A percentile compares a stretch with the other conserved stretches of the same genome.
These are phyloP conservation scores for Piaya cayana DNA, from an alignment of 2,113 vertebrate species.

Conservation along the genomic window DNA sequence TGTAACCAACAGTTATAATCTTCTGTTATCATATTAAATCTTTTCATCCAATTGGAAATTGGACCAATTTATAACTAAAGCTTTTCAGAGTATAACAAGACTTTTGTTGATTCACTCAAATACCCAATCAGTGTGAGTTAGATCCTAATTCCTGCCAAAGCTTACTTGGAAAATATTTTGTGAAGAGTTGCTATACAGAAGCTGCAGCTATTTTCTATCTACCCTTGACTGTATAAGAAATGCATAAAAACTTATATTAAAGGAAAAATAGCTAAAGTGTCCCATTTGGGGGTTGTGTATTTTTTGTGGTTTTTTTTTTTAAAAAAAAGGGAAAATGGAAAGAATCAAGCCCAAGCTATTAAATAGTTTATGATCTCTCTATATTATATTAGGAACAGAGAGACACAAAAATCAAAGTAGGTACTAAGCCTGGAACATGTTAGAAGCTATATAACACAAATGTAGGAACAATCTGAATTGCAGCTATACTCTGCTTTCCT, in stretches of 20 bases:
- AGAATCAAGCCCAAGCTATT: neutral
- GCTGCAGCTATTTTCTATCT: neutral
- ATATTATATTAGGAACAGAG: neutral
- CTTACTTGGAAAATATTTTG: neutral
- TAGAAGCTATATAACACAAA: neutral
- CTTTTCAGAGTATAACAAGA: neutral
- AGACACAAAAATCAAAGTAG: neutral
- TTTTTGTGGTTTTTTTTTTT: too few relatives aligned
- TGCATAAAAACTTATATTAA: neutral
- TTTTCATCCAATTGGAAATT: neutral
- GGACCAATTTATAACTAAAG: neutral
- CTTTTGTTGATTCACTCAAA: neutral
- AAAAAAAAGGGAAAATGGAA: neutral
- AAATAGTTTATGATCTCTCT: neutral
- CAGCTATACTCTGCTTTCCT: neutral
- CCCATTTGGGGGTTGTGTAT: too few relatives aligned
- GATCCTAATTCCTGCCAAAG: neutral
- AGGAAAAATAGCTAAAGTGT: neutral
- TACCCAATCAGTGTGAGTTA: neutral
- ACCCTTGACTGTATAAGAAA: neutral
- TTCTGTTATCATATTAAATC: neutral
- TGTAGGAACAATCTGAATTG: neutral
- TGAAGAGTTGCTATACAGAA: neutral
- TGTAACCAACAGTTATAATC: neutral
- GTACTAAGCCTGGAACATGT: neutral